Conservation (phyloP, 2,113 vertebrate species). For the Zapornia atra region DNA sequence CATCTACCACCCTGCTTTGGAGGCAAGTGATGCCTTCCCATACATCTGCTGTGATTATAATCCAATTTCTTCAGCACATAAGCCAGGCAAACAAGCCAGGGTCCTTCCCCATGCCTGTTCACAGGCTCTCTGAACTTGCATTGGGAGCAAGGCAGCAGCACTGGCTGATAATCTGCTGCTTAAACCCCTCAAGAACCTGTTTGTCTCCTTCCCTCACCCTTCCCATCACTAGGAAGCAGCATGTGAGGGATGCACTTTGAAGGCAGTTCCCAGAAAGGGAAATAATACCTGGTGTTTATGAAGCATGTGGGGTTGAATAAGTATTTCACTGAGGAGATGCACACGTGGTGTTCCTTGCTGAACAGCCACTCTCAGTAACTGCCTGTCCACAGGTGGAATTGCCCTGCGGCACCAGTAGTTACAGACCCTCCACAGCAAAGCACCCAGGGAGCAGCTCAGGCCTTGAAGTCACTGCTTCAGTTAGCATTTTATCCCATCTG, state of each 20-base stretch:
- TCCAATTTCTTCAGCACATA: background rate
- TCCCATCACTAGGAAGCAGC: background rate
- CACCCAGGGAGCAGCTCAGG: background rate
- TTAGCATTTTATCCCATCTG: rapidly evolving
- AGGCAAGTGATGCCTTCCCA: background rate
- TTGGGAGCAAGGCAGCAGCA: background rate
- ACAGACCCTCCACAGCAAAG: background rate
- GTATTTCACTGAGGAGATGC: background rate
- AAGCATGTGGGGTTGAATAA: background rate
- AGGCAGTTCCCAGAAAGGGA: background rate
- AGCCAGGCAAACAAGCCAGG: background rate
- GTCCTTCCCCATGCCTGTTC: background rate
- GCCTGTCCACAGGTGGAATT: background rate
- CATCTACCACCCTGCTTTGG: background rate
- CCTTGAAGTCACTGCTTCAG: background rate
- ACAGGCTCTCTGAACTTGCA: background rate
- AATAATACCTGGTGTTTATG: background rate
- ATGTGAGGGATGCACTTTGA: background rate
- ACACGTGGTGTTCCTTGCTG: background rate
- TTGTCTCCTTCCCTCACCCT: background rate
- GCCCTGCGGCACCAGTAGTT: background rate
- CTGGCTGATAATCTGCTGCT: background rate
- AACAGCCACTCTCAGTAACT: background rate
- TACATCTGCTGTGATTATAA: background rate
- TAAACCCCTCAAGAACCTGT: background rate